Base-by-base conservation (phyloP, 2,797 vertebrate species). In the Ciconia nigra region DNA sequence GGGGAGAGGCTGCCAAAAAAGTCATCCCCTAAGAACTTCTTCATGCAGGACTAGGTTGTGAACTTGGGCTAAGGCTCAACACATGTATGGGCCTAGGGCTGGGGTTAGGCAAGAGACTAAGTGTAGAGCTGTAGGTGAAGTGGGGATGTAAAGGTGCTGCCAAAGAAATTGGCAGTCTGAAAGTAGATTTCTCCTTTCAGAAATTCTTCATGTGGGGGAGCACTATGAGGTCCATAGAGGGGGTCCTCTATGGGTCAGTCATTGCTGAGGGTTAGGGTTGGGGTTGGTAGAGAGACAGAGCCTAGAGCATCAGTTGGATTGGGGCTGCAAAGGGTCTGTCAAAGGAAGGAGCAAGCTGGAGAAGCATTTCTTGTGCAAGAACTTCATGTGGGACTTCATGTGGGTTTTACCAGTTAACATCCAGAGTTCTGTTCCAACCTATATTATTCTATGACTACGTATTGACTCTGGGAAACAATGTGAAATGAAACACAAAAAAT, bases 401-500 rank as follows among this genome's bases (percentile, higher is more conserved):
- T 47, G 44, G 22, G 7, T 71, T 84, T 87, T 71, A 67, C 57
- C 19, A 31, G 35, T 87, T 83, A 65, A 44, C 15, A 82, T 69
- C 29, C 46, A 25, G 49, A 58, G 21, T 87, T 84, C 70, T 0
- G 0, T 84, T 72, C 65, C 62, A 54, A 58, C 25, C 20, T 85
- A n/a, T 95, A 67, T 90, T 91, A 88, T 80, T 92, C 52, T 80
- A 17, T 39, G 74, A 87, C 74, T 69, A 67, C 63, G 26, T 77
- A 71, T 77, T 85, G 37, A 72, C 67, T 89, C 90, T 96, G 93
- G 69, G 92, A 96, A 92, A 83, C 63, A 83, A 61, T 71, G 71
- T 35, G 11, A 89, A 90, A 87, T 41, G 31, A 78, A 92, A 89
- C 15, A 76, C 42, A 84, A 59, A 90, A 54, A 57, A 39, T 46